These are phyloP conservation scores for Chloroceryle aenea DNA, from an alignment of 2,113 vertebrate genomes.

Conservation along the genomic window DNA sequence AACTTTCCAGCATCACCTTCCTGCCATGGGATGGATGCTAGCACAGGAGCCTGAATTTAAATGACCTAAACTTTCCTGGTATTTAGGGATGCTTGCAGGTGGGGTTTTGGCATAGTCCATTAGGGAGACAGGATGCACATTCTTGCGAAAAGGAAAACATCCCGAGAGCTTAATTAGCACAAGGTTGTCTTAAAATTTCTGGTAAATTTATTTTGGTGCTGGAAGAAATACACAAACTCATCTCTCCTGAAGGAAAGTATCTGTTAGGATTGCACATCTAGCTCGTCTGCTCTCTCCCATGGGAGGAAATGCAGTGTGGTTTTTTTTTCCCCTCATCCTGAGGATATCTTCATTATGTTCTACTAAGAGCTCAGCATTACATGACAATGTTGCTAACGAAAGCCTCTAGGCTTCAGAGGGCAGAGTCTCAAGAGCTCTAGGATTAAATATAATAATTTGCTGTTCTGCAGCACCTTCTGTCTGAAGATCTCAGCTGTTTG, in stretches of 20 bases:
- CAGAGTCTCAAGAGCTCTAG: conserved; percentile 43
- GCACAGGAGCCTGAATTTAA: neutral
- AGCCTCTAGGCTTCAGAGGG: conserved; percentile 46
- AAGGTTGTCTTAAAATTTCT: neutral
- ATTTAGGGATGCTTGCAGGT: neutral
- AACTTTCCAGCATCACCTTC: neutral
- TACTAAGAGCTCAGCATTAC: conserved; percentile 5
- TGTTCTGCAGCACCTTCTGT: conserved; percentile 6
- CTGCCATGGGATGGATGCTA: neutral
- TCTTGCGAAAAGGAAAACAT: neutral
- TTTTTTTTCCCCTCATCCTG: conserved; percentile 1
- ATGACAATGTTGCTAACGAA: conserved; percentile 32
- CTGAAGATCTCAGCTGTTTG: neutral
- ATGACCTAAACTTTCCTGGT: neutral
- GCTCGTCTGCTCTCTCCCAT: neutral
- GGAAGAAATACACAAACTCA: neutral
- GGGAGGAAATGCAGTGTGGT: neutral
- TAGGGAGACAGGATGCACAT: neutral
- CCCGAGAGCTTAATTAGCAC: neutral
- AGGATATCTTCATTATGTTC: conserved; percentile 57
- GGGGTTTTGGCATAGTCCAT: neutral
- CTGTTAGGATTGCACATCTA: neutral
- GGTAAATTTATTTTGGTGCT: neutral
- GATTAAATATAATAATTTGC: conserved; percentile 45
- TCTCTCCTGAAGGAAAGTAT: neutral